Conservation (phyloP, 1,140 invertebrate species). For the Eriosoma lanigerum region DNA sequence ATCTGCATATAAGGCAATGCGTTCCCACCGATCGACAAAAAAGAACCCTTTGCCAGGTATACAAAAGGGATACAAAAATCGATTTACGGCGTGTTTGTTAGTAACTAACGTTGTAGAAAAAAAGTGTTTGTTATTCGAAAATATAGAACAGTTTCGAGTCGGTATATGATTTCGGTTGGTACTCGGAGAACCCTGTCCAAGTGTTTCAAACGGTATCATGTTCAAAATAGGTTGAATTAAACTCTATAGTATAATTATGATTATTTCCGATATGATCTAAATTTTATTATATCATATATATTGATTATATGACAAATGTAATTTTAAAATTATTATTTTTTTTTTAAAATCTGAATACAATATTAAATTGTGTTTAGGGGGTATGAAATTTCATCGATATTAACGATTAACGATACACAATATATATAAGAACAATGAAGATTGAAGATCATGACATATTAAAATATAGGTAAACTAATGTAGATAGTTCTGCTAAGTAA, state of each 20-base stretch:
- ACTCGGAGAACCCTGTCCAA: conserved; percentile 24
- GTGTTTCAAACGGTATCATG: conserved; percentile 16
- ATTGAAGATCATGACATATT: too few species aligned
- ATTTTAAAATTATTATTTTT: too few species aligned
- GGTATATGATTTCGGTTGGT: conserved; percentile 24
- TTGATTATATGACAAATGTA: too few species aligned
- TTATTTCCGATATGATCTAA: not conserved
- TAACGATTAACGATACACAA: too few species aligned
- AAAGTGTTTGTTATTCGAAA: conserved; percentile 43
- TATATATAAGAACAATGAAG: too few species aligned
- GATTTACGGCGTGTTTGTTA: conserved; percentile 44
- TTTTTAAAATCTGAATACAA: too few species aligned
- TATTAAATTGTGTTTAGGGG: too few species aligned
- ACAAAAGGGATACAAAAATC: conserved; percentile 47
- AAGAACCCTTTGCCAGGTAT: conserved; percentile 44
- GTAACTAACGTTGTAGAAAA: conserved; percentile 50
- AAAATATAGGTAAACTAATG: too few species aligned
- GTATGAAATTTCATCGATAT: too few species aligned
- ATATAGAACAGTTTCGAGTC: conserved; percentile 40
- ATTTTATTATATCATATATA: too few species aligned
- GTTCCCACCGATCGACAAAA: conserved; percentile 40
- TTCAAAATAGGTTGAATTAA: conserved; percentile 25
- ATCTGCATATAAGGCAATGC: conserved; percentile 49
- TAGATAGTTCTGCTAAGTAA: too few species aligned
- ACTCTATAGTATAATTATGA: not conserved